These are phyloP conservation scores for Drosophila kikkawai DNA, from an alignment of 1,140 invertebrate genomes.

Conservation along the genomic window DNA sequence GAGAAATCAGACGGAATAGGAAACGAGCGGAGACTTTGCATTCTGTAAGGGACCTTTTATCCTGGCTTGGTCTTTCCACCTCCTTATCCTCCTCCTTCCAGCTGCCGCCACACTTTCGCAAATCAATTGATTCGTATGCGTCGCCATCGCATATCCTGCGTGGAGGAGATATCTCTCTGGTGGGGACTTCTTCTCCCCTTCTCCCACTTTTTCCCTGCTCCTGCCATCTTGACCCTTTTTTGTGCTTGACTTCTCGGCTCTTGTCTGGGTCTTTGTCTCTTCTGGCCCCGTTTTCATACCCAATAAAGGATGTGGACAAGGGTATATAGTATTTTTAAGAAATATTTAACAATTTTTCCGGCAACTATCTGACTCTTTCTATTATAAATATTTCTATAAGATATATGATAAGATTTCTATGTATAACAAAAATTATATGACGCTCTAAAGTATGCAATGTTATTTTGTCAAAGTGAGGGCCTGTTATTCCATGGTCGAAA, in stretches of 20 bases:
- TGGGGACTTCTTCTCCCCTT: background rate
- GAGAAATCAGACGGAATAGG: constrained; percentile 26
- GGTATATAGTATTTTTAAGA: background rate
- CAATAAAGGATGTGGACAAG: background rate
- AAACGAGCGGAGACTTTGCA: constrained; percentile 63
- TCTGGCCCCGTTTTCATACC: constrained; percentile 12
- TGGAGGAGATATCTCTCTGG: constrained; percentile 20
- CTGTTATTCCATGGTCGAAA: background rate
- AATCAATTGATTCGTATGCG: constrained; percentile 81
- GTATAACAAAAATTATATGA: no score
- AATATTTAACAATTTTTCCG: background rate
- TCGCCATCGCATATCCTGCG: constrained; percentile 52
- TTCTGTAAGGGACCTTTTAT: constrained; percentile 47
- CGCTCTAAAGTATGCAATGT: no score
- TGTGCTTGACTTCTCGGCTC: constrained; percentile 74
- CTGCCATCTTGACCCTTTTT: constrained; percentile 78
- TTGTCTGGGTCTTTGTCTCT: constrained; percentile 46
- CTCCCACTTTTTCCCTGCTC: constrained; percentile 26
- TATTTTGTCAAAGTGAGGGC: background rate
- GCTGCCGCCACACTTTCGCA: constrained; percentile 18
- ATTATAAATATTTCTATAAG: no score
- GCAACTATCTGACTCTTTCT: no score
- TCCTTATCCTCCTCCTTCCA: background rate
- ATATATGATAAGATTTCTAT: no score
- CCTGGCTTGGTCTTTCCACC: constrained; percentile 9